These are phyloP conservation scores for Aelia acuminata DNA, from an alignment of 2,888 invertebrate genomes.

Conservation along the genomic window DNA sequence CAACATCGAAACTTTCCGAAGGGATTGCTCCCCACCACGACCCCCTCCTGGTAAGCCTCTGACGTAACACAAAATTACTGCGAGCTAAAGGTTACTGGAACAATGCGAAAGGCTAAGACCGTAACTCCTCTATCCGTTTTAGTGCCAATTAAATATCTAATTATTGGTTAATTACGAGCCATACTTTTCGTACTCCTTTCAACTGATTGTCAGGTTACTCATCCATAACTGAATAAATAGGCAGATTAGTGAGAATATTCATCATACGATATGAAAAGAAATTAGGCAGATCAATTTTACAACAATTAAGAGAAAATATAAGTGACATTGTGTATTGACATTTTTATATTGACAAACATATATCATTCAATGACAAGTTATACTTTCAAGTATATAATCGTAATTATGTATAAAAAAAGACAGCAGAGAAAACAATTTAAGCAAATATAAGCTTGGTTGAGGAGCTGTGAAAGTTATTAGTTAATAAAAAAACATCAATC, in stretches of 20 bases:
- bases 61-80: conserved; percentile 56
- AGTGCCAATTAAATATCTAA: conserved; percentile 36
- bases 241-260: no score
- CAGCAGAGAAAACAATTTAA: neutral
- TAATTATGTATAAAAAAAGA: neutral
- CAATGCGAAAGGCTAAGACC: conserved; percentile 62
- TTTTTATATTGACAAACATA: no score
- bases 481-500: neutral
- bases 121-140: conserved; percentile 42
- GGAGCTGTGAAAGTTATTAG: neutral
- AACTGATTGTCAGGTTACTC: no score
- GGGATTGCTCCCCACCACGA: conserved; percentile 10
- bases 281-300: no score
- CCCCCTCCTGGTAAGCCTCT: conserved; percentile 20
- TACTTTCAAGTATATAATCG: neutral
- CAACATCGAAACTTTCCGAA: neutral
- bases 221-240: no score
- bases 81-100: conserved; percentile 64
- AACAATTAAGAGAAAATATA: no score
- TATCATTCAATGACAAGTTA: no score
- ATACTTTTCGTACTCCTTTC: neutral
- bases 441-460: neutral
- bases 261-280: no score
- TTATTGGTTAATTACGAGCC: neutral
- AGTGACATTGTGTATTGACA: no score